Evolutionary conservation across 2,113 vertebrate species (phyloP), one percentile per base, ranked within the genome.

Genomic region (Brachirus orientalis): DNA sequence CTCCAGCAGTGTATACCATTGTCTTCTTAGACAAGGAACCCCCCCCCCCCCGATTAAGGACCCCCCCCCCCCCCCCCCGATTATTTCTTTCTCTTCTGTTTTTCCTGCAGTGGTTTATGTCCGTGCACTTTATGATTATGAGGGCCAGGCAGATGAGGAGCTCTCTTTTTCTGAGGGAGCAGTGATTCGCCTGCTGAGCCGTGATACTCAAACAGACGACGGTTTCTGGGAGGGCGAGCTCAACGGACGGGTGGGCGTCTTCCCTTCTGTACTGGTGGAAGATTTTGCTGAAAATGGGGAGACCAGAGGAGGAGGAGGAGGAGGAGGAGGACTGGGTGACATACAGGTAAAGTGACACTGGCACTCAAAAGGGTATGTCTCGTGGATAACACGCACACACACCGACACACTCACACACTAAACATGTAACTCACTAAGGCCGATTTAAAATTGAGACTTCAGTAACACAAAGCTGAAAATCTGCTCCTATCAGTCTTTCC

Each of bases 191-290:
- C 96, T 99, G 82, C 68, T 99, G 82, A 97, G 94, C 92, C 97
- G 98, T 57, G 95, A 99, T 74, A 98, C 97, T 64, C 97, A 98
- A 79, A 97, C 96, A 0, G 98, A 99, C 0, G 97, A 99, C 14
- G 98, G 98, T 14, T 99, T 99, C 87, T 99, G 98, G 98, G 96
- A 98, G 83, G 98, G 98, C 1, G 98, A 99, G 75, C 96, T 99
- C 86, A 97, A 91, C 0, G 95, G 97, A 0, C 92, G 92, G 0
- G 75, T 97, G 2, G 98, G 98, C 0, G 97, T 98, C 70, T 99
- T 99, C 89, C 98, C 98, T 0, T 98, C 97, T 0, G 96, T 99
- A 40, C 72, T 99, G 63, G 98, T 99, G 0, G 98, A 99, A 69
- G 98, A 98, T 69, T 92, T 99, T 11, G 93, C 95, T 0, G 95